phyloP scores from a whole-genome alignment of 2,888 invertebrate genomes.

The Pogonocherus hispidulus region DNA sequence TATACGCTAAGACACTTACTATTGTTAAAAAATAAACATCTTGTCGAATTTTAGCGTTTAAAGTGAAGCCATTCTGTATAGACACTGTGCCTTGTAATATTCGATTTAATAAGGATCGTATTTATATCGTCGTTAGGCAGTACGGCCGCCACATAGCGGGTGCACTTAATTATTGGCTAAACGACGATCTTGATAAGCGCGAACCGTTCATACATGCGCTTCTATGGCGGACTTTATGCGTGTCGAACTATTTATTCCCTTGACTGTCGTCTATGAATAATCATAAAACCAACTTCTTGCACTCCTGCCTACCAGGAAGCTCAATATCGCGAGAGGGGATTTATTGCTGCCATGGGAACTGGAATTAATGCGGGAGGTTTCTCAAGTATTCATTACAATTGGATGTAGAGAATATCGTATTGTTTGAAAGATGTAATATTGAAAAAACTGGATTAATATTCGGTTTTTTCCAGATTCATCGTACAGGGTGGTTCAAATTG shows the following conservation, averaged over 20 bases:
- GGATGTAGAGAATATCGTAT: neutral
- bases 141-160: slow-evolving; percentile 45
- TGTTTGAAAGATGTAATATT: no score
- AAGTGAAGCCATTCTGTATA: no score
- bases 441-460: no score
- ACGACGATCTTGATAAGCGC: slow-evolving; percentile 55
- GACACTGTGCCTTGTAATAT: slow-evolving; percentile 46
- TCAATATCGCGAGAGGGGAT: slow-evolving; percentile 1
- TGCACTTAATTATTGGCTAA: slow-evolving; percentile 56
- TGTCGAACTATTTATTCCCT: slow-evolving; percentile 39
- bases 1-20: no score
- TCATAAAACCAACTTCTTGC: slow-evolving; percentile 42
- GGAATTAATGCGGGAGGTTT: slow-evolving; percentile 8
- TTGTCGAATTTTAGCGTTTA: no score
- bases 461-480: no score
- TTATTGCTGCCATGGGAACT: slow-evolving; percentile 5
- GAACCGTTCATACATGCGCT: slow-evolving; percentile 41
- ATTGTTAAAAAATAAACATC: no score
- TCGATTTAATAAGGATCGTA: slow-evolving; percentile 50
- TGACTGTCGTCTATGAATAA: slow-evolving; percentile 43
- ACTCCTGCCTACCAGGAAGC: slow-evolving; percentile 11
- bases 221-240: slow-evolving; percentile 47
- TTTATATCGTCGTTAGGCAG: slow-evolving; percentile 50
- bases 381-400: neutral
- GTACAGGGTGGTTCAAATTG: no score